Base-by-base conservation (phyloP, 2,888 invertebrate genomes). In the Micoletzkya japonica region DNA sequence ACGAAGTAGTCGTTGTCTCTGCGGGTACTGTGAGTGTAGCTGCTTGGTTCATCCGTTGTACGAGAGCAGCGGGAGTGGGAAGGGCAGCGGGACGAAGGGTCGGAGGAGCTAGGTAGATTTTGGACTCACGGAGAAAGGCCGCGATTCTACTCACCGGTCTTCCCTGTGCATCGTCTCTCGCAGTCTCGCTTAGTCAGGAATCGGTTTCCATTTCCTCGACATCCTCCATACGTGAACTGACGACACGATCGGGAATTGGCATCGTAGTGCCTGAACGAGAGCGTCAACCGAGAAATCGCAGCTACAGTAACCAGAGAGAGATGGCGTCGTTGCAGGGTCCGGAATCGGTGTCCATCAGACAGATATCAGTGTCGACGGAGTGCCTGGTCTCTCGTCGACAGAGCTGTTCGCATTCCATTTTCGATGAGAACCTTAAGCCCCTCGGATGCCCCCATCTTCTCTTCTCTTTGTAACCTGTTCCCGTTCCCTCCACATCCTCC, bases 401-500 rank as follows among this genome's bases (percentile, higher is more conserved):
- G 37, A 83, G 73, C 7, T 79, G 72, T 58, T 83, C 80, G 71
- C 83, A 82, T 68, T 84, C 84, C 14, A 76, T 74, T 52, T 76
- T 76, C 34, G 79, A 77, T 1, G 78, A 77, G 74, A 81, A 82
- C 24, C 73, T 69, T 39, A 39, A 39, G 7, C 39, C 39, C 17
- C 7, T n/a, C 58, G 3, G 32, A 4, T 24, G 10, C 7, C 7
- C 2, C 2, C 24, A 24, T 1, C 24, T n/a, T 44, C 28, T 10
- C 24, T 49, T 44, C 24, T 26, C 0, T 24, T 4, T 44, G 54
- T n/a, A 17, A 79, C 64, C 80, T 73, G 74, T 84, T 84, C 14
- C 82, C 82, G 63, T 84, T 84, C 30, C 84, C 84, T 20, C 79
- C 83, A 66, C 84, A 84, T 56, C 85, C 85, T 28, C 78, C 74